Evolutionary conservation across 2,797 vertebrate species (phyloP).

Genomic region (Chrosomus eos): DNA sequence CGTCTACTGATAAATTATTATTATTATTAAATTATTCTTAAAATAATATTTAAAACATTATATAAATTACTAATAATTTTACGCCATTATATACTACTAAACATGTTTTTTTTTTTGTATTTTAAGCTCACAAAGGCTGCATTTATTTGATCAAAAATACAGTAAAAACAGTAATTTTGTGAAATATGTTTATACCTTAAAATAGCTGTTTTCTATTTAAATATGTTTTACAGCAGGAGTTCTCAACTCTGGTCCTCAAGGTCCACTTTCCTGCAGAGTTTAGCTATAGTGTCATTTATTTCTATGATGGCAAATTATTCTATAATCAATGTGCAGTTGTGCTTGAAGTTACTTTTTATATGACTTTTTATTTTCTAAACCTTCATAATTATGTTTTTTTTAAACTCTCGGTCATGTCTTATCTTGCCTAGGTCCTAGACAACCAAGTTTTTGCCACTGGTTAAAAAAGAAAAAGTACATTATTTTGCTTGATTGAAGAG

Average conservation of each 20-base stretch:
- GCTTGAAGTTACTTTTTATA: not conserved
- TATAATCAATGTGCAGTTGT: not conserved
- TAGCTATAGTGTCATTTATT: not conserved
- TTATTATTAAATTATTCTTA: not conserved
- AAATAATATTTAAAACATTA: not conserved
- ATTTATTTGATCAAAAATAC: not conserved
- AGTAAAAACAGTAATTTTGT: not conserved
- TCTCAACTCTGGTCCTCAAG: not conserved
- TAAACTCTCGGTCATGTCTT: not conserved
- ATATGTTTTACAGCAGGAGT: not conserved
- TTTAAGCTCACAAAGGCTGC: not conserved
- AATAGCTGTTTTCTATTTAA: not conserved
- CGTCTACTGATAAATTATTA: not conserved
- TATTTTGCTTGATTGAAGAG: not conserved
- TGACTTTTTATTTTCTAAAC: too few species aligned
- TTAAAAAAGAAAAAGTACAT: conserved; percentile 6
- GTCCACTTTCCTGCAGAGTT: not conserved
- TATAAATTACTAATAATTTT: not conserved
- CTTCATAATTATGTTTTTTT: not conserved
- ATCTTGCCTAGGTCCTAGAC: not conserved
- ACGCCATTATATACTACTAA: not conserved
- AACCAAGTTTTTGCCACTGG: not conserved
- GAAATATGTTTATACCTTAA: not conserved
- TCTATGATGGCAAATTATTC: not conserved
- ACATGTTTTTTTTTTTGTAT: not conserved